These are phyloP conservation scores for Anguilla megastoma DNA, from an alignment of 2,797 vertebrate genomes.

Conservation along the genomic window DNA sequence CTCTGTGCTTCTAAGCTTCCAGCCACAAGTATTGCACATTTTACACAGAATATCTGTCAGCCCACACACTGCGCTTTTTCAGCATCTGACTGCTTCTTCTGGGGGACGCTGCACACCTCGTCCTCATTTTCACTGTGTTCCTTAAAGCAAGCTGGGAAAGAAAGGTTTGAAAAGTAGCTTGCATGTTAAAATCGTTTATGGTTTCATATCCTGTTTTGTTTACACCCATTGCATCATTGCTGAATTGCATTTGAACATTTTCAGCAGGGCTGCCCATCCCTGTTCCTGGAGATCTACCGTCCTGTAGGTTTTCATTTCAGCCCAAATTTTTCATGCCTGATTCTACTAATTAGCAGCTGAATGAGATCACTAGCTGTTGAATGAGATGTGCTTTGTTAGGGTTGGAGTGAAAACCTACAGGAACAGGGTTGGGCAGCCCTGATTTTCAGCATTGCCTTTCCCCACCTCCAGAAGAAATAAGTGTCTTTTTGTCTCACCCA, in stretches of 20 bases:
- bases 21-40: background rate
- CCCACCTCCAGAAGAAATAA: background rate
- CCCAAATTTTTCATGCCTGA: background rate
- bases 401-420: background rate
- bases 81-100: background rate
- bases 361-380: background rate
- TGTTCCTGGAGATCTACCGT: background rate
- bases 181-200: background rate
- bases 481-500: background rate
- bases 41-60: background rate
- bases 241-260: no score
- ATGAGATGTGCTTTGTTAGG: background rate
- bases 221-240: background rate
- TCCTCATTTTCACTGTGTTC: background rate
- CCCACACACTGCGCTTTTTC: background rate
- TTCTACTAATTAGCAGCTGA: background rate
- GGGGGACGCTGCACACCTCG: background rate
- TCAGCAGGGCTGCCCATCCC: background rate
- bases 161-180: background rate
- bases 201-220: conserved; percentile 1
- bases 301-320: background rate
- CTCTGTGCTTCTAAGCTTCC: background rate
- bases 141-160: background rate
- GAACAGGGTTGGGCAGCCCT: background rate
- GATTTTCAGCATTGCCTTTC: background rate